These are phyloP conservation scores for Centropus bengalensis DNA, from an alignment of 2,113 vertebrate species.

Conservation along the genomic window DNA sequence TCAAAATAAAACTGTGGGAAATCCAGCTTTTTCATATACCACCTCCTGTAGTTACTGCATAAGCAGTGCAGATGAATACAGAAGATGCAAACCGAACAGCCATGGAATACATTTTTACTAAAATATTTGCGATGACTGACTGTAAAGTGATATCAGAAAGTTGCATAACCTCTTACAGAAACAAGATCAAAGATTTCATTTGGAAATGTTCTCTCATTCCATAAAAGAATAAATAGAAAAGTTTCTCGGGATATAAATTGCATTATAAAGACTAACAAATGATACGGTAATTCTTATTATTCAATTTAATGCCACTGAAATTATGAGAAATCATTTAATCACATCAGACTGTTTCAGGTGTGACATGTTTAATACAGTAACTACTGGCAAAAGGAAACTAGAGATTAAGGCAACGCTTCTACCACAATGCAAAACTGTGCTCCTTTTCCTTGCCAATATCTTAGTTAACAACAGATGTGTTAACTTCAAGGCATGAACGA, in stretches of 20 bases:
- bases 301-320: slow-evolving; percentile 29
- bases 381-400: slow-evolving; percentile 10
- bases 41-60: background rate
- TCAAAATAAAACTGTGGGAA: background rate
- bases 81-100: background rate
- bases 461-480: slow-evolving; percentile 5
- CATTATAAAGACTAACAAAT: slow-evolving; percentile 5
- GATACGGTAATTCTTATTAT: slow-evolving; percentile 35
- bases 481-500: slow-evolving; percentile 9
- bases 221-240: slow-evolving; percentile 12
- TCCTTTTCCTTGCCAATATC: background rate
- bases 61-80: background rate
- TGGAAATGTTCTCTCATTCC: background rate
- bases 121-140: background rate
- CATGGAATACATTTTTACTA: background rate
- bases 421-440: slow-evolving; percentile 19
- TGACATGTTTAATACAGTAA: slow-evolving; percentile 24
- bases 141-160: background rate
- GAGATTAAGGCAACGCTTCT: slow-evolving; percentile 27
- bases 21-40: background rate
- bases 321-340: slow-evolving; percentile 31
- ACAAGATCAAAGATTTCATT: background rate
- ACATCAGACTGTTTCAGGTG: background rate
- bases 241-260: background rate
- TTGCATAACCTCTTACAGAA: background rate